phyloP scores from a whole-genome alignment of 2,888 invertebrate species.

The Philopedon plagiatum region DNA sequence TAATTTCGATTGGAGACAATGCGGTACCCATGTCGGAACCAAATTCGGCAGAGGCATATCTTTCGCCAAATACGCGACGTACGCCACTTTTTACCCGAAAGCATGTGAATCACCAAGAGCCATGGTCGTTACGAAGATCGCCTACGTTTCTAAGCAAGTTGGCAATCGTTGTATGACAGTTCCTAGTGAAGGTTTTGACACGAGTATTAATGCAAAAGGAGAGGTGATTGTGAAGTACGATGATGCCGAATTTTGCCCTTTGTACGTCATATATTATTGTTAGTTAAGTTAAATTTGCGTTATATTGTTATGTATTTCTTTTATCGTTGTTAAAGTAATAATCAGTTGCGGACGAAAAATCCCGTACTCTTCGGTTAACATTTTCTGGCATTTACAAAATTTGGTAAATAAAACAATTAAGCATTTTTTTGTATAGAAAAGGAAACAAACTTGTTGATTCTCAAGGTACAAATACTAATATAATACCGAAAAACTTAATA shows the following conservation, averaged over 20 bases:
- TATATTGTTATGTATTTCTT: too few relatives aligned
- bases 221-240: constrained; percentile 48
- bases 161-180: background rate
- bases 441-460: too few relatives aligned
- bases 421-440: too few relatives aligned
- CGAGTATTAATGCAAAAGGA: constrained; percentile 15
- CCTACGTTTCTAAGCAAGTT: background rate
- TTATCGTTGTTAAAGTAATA: too few relatives aligned
- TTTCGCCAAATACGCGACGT: constrained; percentile 18
- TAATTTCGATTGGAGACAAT: constrained; percentile 19
- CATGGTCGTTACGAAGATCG: background rate
- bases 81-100: constrained; percentile 25
- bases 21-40: background rate
- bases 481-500: too few relatives aligned
- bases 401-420: too few relatives aligned
- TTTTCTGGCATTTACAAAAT: too few relatives aligned
- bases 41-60: constrained; percentile 16
- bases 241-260: constrained; percentile 39
- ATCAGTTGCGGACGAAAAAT: too few relatives aligned
- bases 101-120: background rate
- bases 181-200: background rate
- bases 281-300: too few relatives aligned
- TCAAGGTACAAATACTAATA: too few relatives aligned
- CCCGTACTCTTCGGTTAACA: too few relatives aligned
- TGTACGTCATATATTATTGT: constrained; percentile 19